Evolutionary conservation across 2,888 invertebrate genomes (phyloP).

Genomic region (Scelioninae gen. 1): DNA sequence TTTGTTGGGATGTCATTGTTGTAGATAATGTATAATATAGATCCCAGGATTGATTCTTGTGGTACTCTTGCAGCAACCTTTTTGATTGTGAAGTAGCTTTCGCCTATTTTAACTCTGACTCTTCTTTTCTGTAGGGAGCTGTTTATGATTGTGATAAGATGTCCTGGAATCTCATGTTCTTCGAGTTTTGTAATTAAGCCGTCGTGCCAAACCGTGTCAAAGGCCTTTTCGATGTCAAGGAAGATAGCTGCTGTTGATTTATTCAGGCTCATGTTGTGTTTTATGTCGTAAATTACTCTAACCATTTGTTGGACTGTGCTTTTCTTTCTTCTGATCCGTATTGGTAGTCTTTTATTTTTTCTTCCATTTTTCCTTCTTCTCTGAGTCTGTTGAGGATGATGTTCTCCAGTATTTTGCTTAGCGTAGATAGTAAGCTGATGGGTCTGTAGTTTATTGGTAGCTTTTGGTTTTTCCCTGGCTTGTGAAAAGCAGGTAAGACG

Average conservation of each 20-base stretch:
- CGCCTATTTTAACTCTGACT: conserved; percentile 17
- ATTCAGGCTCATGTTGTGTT: conserved; percentile 66
- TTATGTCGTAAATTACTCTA: no score
- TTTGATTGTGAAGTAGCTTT: neutral
- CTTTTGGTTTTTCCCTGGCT: no score
- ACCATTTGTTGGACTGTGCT: conserved; percentile 71
- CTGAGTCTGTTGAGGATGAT: no score
- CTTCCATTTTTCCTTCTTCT: no score
- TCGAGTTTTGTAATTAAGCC: conserved; percentile 62
- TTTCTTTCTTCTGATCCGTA: conserved; percentile 70
- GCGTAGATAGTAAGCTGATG: no score
- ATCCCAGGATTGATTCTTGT: conserved; percentile 13
- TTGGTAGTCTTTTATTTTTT: no score
- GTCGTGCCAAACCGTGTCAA: no score
- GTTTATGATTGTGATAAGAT: neutral
- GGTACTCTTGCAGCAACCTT: conserved; percentile 8
- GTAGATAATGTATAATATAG: conserved; percentile 13
- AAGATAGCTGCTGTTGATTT: conserved; percentile 61
- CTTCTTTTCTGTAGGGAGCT: conserved; percentile 17
- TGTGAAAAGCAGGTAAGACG: no score
- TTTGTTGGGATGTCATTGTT: conserved; percentile 31
- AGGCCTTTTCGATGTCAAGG: no score
- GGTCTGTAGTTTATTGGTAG: no score
- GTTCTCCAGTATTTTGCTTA: no score
- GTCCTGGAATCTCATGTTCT: no score